phyloP scores from a whole-genome alignment of 2,113 vertebrate species.

The Callaeas wilsoni region DNA sequence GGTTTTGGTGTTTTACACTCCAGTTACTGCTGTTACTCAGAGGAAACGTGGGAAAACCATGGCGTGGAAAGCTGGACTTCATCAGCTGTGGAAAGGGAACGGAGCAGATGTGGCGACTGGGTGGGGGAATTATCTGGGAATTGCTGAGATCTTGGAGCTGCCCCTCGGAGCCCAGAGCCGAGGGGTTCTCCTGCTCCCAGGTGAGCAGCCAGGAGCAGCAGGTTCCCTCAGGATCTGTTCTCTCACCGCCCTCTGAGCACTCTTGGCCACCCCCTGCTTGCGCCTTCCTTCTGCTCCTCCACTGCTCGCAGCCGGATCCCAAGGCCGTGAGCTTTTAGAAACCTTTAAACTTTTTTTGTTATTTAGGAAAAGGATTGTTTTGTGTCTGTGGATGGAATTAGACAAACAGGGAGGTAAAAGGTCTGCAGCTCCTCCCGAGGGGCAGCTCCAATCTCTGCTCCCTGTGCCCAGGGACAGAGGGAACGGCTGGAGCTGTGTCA shows the following conservation, averaged over 20 bases:
- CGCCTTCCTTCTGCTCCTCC: not conserved
- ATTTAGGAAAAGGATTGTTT: not conserved
- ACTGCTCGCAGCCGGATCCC: not conserved
- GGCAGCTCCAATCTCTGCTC: not conserved
- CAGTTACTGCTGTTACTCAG: not conserved
- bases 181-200: not conserved
- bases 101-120: not conserved
- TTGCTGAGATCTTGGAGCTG: not conserved
- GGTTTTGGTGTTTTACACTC: not conserved
- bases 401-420: not conserved
- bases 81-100: not conserved
- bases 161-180: not conserved
- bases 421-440: not conserved
- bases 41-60: rapidly evolving
- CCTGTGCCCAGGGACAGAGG: not conserved
- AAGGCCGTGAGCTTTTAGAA: not conserved
- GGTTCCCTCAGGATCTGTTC: not conserved
- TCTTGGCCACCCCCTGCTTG: not conserved
- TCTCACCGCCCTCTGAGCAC: not conserved
- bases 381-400: not conserved
- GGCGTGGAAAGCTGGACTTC: not conserved
- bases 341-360: not conserved
- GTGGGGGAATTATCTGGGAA: not conserved
- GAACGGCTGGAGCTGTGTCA: not conserved
- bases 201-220: not conserved